A percentile compares a stretch with the other conserved stretches of the same genome.
Evolutionary conservation across 2,888 invertebrate genomes (phyloP).

Genomic region (Drosophila affinis): DNA sequence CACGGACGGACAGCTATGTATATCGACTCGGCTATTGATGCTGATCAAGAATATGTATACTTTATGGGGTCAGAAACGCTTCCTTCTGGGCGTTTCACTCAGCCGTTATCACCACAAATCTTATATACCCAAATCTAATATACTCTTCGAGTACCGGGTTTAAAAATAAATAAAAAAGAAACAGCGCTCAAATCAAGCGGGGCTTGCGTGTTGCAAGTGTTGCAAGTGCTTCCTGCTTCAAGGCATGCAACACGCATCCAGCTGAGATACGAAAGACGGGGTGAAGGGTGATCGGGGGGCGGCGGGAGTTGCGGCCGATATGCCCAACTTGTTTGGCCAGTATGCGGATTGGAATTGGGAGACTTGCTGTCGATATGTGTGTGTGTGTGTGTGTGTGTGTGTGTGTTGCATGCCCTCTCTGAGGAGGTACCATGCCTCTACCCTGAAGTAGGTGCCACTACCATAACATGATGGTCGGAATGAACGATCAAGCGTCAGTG

Average conservation of each 20-base stretch:
- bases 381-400: conserved; percentile 1
- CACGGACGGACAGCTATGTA: no score
- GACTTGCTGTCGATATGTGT: conserved; percentile 43
- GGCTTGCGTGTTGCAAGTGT: conserved; percentile 73
- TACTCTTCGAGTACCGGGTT: no score
- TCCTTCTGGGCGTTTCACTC: no score
- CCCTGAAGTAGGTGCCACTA: background rate
- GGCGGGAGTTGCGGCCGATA: conserved; percentile 8
- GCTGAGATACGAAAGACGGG: conserved; percentile 1
- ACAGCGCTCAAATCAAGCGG: conserved; percentile 58
- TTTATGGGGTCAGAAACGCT: no score
- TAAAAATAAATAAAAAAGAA: conserved; percentile 19
- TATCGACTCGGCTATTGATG: no score
- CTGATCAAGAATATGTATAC: no score
- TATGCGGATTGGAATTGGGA: conserved; percentile 40
- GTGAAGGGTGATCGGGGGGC: background rate
- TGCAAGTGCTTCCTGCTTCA: conserved; percentile 75
- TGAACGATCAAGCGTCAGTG: no score
- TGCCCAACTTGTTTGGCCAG: conserved; percentile 67
- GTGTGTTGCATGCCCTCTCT: background rate
- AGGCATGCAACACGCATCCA: conserved; percentile 67
- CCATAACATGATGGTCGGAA: no score
- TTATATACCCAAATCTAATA: no score
- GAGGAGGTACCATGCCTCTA: background rate
- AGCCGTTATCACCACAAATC: no score